A percentile compares a stretch with the other conserved stretches of the same genome.
Evolutionary conservation across 2,797 vertebrate genomes (phyloP).

Genomic region (Eupleurogrammus muticus): DNA sequence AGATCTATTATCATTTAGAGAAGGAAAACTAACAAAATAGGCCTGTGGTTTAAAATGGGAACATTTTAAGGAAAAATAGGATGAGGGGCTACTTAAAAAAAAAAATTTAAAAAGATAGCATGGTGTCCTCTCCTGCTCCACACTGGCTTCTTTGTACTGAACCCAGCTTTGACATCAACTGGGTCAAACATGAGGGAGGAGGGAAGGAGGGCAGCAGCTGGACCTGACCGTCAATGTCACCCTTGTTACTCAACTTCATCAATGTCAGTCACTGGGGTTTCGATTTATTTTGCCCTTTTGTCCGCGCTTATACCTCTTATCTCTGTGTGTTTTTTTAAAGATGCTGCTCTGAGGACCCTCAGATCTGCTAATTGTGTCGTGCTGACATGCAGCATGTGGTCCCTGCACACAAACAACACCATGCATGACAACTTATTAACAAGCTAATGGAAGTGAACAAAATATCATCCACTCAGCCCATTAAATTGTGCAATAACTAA

Average conservation of each 20-base stretch:
- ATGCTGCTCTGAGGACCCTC: constrained; percentile 27
- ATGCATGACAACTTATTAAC: constrained; percentile 22
- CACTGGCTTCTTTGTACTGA: constrained; percentile 79
- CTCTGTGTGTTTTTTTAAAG: constrained; percentile 42
- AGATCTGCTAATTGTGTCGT: constrained; percentile 6
- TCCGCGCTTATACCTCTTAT: constrained; percentile 53
- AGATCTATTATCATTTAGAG: no score
- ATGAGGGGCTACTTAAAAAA: constrained; percentile 51
- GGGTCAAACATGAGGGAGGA: constrained; percentile 77
- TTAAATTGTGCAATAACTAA: background rate
- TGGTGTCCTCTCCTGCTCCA: constrained; percentile 71
- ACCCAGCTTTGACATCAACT: constrained; percentile 83
- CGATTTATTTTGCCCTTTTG: constrained; percentile 69
- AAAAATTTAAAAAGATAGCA: constrained; percentile 48
- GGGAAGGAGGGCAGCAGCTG: constrained; percentile 81
- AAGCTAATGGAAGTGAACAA: constrained; percentile 23
- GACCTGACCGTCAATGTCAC: constrained; percentile 83
- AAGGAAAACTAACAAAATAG: no score
- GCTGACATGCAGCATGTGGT: constrained; percentile 17
- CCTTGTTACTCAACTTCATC: constrained; percentile 85
- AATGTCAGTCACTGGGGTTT: constrained; percentile 72
- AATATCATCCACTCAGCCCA: constrained; percentile 1
- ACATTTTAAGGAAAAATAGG: constrained; percentile 50
- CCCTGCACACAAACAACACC: constrained; percentile 19
- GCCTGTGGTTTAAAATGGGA: no score